A percentile compares a stretch with the other conserved stretches of the same genome.
Conservation (phyloP, 2,113 vertebrate genomes). For the Paralichthys olivaceus region DNA sequence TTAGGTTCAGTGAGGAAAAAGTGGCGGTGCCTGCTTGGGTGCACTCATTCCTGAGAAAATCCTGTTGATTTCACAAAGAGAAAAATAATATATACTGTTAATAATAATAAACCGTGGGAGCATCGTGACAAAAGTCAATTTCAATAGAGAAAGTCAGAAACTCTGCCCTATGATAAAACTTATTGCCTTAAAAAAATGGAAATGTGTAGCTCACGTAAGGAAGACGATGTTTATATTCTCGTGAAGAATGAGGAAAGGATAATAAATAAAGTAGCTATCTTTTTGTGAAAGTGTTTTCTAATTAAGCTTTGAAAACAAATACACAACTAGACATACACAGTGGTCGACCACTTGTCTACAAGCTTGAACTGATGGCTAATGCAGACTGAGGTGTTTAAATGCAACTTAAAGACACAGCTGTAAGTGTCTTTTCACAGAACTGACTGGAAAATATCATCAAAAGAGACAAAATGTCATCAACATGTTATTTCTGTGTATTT, state of each 20-base stretch:
- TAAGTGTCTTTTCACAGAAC: constrained; percentile 19
- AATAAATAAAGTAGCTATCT: constrained; percentile 32
- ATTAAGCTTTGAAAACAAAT: constrained; percentile 18
- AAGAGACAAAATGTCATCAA: constrained; percentile 13
- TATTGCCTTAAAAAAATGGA: constrained; percentile 70
- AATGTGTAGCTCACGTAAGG: constrained; percentile 45
- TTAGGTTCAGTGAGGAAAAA: constrained; percentile 68
- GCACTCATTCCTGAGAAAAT: constrained; percentile 76
- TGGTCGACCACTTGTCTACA: constrained; percentile 16
- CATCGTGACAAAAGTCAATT: constrained; percentile 48
- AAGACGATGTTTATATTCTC: constrained; percentile 61
- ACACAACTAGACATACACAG: background rate
- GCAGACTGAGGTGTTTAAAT: constrained; percentile 3
- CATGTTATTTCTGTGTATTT: constrained; percentile 6
- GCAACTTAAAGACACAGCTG: background rate
- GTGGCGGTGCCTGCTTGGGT: constrained; percentile 66
- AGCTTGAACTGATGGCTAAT: constrained; percentile 21
- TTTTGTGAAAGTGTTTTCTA: constrained; percentile 18
- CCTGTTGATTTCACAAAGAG: constrained; percentile 56
- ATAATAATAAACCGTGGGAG: constrained; percentile 32
- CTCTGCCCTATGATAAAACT: constrained; percentile 51
- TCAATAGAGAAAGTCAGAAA: constrained; percentile 29
- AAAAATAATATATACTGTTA: constrained; percentile 40
- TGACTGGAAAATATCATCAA: constrained; percentile 29
- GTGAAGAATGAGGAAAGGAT: constrained; percentile 21